Evolutionary conservation across 2,797 vertebrate genomes (phyloP).

Genomic region (Smutsia gigantea): DNA sequence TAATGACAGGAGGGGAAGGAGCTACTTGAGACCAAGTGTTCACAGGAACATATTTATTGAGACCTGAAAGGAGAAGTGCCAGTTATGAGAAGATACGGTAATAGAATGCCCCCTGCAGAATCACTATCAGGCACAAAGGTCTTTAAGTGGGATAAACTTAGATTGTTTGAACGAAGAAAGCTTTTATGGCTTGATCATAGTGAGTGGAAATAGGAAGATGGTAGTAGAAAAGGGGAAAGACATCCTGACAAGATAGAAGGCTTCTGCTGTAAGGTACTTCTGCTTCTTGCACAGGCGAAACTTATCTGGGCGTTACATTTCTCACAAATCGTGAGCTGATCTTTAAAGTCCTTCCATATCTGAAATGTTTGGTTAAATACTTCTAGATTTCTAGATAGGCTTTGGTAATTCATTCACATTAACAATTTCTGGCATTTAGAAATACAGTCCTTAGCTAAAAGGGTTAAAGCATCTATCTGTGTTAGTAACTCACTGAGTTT

Average conservation of each 20-base stretch:
- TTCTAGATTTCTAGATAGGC: neutral
- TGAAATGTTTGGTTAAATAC: neutral
- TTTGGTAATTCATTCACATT: neutral
- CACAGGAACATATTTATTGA: neutral
- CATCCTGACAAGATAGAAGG: neutral
- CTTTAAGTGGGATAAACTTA: neutral
- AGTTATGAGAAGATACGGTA: neutral
- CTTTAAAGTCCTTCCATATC: neutral
- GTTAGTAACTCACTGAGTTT: neutral
- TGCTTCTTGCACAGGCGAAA: neutral
- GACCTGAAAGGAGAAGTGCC: neutral
- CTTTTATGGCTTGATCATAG: neutral
- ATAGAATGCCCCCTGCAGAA: neutral
- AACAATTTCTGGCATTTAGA: neutral
- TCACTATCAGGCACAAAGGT: neutral
- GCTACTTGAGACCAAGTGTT: neutral
- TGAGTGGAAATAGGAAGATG: neutral
- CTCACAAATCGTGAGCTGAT: neutral
- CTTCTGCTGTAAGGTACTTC: neutral
- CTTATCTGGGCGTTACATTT: neutral
- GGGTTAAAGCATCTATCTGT: neutral
- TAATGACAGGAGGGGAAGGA: neutral
- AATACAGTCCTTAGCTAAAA: neutral
- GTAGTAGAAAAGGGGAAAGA: neutral
- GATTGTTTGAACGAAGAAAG: neutral